Base-by-base conservation (phyloP, 1,140 invertebrate species). In the Eumeta japonica region DNA sequence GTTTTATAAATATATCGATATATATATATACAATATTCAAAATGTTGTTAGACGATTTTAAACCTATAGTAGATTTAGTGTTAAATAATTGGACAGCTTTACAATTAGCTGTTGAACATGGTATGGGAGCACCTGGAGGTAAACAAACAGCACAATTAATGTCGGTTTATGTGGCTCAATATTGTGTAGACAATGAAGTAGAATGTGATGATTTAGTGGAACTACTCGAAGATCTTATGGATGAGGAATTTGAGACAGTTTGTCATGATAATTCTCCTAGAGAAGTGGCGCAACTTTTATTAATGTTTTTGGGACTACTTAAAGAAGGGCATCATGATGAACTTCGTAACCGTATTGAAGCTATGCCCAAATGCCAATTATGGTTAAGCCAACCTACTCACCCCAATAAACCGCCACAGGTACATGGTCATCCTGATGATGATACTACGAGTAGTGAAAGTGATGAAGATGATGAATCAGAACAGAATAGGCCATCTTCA, bases 51-150 rank as follows among this genome's bases (percentile, higher is more conserved):
- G 64, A 73, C 38, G 62, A 73, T 39, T 82, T 81, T 61, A 74
- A 75, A 41, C 62, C 74, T 36, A 64, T 83, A 46, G 78, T 84
- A 13, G 79, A 83, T 44, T 68, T 78, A 37, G 76, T 84, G 14
- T 76, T 83, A 27, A 83, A 81, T 48, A 82, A 82, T 50, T 84
- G 83, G 83, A 81, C 81, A 14, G 81, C 79, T 16, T 52, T 84
- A 10, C 77, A 79, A 44, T 52, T 84, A 14, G 81, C 82, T 24
- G 81, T 84, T 4, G 81, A 84, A 61, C 81, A 84, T 79, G 79
- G 79, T 41, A 82, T 81, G 79, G 82, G 79, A 19, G 81, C 81
- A 17, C 77, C 79, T 33, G 78, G 81, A 44, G 81, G 81, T 31
- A 79, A 81, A 67, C 53, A 83, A 81, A 72, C 77, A 33, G 81